phyloP scores from a whole-genome alignment of 2,888 invertebrate species.

The Drosophila atripex region DNA sequence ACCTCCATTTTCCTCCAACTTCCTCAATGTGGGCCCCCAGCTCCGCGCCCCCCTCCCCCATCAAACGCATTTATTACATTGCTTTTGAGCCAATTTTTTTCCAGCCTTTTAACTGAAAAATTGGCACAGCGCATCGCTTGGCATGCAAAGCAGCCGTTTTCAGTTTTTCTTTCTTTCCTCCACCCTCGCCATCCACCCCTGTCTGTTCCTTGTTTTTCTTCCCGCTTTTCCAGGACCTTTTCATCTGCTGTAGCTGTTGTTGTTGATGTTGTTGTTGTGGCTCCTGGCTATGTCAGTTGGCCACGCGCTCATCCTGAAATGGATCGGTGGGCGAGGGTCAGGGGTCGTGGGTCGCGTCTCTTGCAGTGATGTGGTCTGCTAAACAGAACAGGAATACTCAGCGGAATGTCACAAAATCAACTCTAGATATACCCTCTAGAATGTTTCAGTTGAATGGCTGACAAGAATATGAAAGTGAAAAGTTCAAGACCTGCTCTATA shows the following conservation, averaged over 20 bases:
- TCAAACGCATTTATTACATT: conserved; percentile 77
- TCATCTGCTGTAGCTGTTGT: conserved; percentile 9
- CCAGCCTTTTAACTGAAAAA: conserved; percentile 74
- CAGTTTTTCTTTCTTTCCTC: conserved; percentile 32
- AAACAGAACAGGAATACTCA: conserved; percentile 43
- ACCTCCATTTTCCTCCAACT: conserved; percentile 1
- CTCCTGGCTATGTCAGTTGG: conserved; percentile 72
- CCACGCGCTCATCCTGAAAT: conserved; percentile 67
- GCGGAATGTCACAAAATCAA: conserved; percentile 63
- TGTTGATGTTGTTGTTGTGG: conserved; percentile 46
- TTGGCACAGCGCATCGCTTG: conserved; percentile 72
- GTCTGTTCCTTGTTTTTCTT: conserved; percentile 17
- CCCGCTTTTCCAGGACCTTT: conserved; percentile 5
- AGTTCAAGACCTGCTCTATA: too few species aligned
- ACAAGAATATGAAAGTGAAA: neutral
- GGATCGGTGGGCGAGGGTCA: conserved; percentile 56
- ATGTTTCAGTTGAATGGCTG: neutral
- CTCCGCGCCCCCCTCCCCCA: conserved; percentile 52
- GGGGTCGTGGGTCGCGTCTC: conserved; percentile 12
- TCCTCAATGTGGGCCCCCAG: neutral
- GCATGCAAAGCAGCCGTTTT: conserved; percentile 76
- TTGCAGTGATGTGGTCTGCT: conserved; percentile 48
- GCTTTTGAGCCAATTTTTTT: conserved; percentile 59
- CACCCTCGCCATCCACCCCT: neutral
- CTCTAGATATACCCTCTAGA: conserved; percentile 21